Conservation (phyloP, 1,140 invertebrate species). For the Lepidurus arcticus region DNA sequence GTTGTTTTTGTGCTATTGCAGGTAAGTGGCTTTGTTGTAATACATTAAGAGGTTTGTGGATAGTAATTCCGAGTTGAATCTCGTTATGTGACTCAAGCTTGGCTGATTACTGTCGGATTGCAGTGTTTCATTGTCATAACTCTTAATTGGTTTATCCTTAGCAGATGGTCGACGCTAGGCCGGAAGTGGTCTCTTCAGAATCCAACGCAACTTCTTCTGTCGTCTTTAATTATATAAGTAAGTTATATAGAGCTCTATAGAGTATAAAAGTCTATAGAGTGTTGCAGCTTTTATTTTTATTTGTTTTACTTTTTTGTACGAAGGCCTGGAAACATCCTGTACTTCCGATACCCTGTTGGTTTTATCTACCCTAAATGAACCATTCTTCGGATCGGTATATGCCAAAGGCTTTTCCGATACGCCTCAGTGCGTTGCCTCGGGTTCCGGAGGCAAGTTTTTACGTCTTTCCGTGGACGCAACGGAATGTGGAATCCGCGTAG, state of each 20-base stretch:
- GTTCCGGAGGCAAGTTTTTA: slow-evolving; percentile 50
- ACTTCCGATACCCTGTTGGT: slow-evolving; percentile 52
- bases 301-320: slow-evolving; percentile 27
- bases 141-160: not conserved
- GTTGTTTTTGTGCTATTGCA: no score
- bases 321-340: slow-evolving; percentile 49
- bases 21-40: no score
- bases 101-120: not conserved
- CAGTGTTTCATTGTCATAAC: not conserved
- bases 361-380: slow-evolving; percentile 51
- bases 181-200: not conserved
- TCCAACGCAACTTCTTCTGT: slow-evolving; percentile 9
- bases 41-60: no score
- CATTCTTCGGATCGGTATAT: slow-evolving; percentile 62
- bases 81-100: not conserved
- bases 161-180: not conserved
- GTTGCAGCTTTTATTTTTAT: not conserved
- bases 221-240: not conserved
- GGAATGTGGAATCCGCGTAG: slow-evolving; percentile 58
- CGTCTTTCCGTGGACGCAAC: slow-evolving; percentile 55
- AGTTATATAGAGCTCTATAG: not conserved
- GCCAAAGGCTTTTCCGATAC: slow-evolving; percentile 63
- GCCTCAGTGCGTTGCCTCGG: slow-evolving; percentile 50
- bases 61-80: no score
- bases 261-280: not conserved